Base-by-base conservation (phyloP, 2,797 vertebrate species). In the Chelidonichthys spinosus region DNA sequence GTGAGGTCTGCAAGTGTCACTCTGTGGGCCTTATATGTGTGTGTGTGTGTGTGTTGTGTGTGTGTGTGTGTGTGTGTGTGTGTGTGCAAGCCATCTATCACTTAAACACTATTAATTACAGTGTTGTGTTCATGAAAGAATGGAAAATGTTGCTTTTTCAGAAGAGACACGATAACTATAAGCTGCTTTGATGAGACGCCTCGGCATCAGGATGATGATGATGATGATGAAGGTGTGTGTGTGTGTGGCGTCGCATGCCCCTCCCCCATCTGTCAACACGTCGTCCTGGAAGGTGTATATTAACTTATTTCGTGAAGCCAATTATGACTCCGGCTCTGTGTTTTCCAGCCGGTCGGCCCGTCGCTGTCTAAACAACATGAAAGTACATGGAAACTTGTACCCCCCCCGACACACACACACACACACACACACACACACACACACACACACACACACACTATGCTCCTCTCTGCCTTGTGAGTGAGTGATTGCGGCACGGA, bases 401-500 rank as follows among this genome's bases (percentile, higher is more conserved):
- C 25, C 25, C 25, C 25, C 25, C 25, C 25, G 1, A 1, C 25
- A 1, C 25, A 1, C 25, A 1, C 25, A 25, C 25, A 25, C 25
- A 25, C 25, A 25, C 25, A 25, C 25, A 25, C 25, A 25, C 25
- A 25, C 25, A 25, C 25, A 25, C 25, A 25, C 25, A 25, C 25
- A 25, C 25, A 25, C 25, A 25, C 25, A 25, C 25, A 25, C 25
- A 25, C 25, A 25, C 25, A 25, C 25, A 25, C 25, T 25, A 25
- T 11, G 6, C 40, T 42, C 40, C 40, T 6, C 40, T 42, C 40
- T 42, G 4, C 5, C 15, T 77, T 70, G 60, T 65, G 86, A 88
- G 65, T 88, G 90, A 93, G 85, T 84, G 88, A 94, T 94, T 93
- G 89, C 80, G 76, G 87, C 82, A 79, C 67, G 84, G 89, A 92